Conservation (phyloP, 2,888 invertebrate species). For the Pantelozetes paolii region DNA sequence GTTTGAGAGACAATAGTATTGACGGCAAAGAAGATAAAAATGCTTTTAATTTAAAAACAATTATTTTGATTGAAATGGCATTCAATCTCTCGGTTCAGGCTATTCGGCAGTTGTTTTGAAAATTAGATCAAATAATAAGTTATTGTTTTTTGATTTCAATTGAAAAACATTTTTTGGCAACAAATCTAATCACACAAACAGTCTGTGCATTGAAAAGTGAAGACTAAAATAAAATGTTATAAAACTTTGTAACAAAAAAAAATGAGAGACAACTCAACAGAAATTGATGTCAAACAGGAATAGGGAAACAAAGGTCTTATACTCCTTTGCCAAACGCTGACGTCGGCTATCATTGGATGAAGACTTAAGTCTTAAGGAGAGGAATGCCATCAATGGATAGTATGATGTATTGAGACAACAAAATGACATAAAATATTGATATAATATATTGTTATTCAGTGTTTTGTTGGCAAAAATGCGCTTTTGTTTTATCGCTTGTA, state of each 20-base stretch:
- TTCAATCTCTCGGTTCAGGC: not conserved
- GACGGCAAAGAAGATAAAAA: not conserved
- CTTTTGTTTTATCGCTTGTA: too few relatives aligned
- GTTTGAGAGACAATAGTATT: not conserved
- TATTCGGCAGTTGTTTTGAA: not conserved
- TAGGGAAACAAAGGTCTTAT: too few relatives aligned
- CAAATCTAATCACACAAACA: not conserved
- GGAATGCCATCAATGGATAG: too few relatives aligned
- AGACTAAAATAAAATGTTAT: not conserved
- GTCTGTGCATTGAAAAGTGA: not conserved
- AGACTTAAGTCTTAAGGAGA: too few relatives aligned
- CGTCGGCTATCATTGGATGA: too few relatives aligned
- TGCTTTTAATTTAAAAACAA: not conserved
- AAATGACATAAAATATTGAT: too few relatives aligned
- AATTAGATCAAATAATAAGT: not conserved
- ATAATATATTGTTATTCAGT: too few relatives aligned
- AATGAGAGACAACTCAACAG: slow-evolving; percentile 55
- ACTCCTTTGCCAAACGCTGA: too few relatives aligned
- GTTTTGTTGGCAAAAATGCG: too few relatives aligned
- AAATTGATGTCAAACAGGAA: not conserved
- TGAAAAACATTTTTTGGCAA: not conserved
- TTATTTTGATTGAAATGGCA: not conserved
- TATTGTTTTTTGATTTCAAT: not conserved
- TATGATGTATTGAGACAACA: too few relatives aligned
- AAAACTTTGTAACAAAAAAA: not conserved